Percentiles rank a stretch among this genome's conserved stretches.
Conservation (phyloP, 2,113 vertebrate species). For the Petrocephalus zakoni region DNA sequence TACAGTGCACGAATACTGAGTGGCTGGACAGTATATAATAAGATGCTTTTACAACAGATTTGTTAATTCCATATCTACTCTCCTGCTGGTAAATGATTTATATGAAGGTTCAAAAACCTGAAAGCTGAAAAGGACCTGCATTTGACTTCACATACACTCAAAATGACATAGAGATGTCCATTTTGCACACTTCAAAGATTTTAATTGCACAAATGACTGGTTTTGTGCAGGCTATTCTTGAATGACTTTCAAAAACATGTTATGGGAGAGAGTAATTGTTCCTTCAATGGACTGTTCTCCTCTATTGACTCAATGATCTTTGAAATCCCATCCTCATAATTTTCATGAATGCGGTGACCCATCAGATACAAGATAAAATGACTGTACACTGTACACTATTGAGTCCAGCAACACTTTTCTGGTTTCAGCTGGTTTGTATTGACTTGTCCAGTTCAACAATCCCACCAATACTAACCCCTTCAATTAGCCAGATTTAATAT, state of each 20-base stretch:
- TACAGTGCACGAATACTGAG: background rate
- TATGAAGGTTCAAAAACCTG: background rate
- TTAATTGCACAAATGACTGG: background rate
- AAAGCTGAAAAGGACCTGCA: background rate
- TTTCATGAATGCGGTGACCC: constrained; percentile 12
- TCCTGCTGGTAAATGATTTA: background rate
- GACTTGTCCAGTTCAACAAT: constrained; percentile 27
- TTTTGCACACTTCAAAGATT: constrained; percentile 2
- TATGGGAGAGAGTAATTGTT: constrained; percentile 6
- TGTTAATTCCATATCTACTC: background rate
- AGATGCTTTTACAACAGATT: background rate
- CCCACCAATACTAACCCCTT: constrained; percentile 31
- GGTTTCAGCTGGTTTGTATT: constrained; percentile 11
- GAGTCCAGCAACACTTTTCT: background rate
- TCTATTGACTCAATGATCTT: constrained; percentile 9
- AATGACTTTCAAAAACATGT: constrained; percentile 3
- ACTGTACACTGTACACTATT: background rate
- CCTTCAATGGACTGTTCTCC: background rate
- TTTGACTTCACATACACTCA: background rate
- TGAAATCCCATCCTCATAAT: constrained; percentile 12
- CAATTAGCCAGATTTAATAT: constrained; percentile 40
- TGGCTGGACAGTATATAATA: background rate
- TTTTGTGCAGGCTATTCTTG: background rate
- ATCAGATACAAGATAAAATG: background rate
- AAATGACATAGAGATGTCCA: background rate